A percentile compares a stretch with the other conserved stretches of the same genome.
Conservation (phyloP, 2,113 vertebrate genomes). For the Nyctibius bracteatus region DNA sequence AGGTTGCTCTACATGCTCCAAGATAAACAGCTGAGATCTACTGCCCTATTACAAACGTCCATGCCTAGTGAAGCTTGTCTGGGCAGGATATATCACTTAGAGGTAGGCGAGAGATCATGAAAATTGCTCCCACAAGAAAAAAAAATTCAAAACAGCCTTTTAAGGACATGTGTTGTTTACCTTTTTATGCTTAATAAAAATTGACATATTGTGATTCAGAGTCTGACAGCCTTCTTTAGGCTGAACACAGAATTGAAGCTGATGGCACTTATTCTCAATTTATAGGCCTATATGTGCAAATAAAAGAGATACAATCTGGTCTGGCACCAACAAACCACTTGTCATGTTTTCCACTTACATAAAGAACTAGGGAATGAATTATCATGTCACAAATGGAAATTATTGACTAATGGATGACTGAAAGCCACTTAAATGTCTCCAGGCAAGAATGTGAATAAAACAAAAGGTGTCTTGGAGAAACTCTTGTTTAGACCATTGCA, state of each 20-base stretch:
- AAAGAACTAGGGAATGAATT: background rate
- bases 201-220: background rate
- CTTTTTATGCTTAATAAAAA: background rate
- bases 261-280: background rate
- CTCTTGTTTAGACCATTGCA: background rate
- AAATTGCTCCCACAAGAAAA: background rate
- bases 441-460: background rate
- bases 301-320: background rate
- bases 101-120: background rate
- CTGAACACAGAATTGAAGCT: background rate
- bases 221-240: background rate
- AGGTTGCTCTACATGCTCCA: background rate
- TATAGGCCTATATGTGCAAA: background rate
- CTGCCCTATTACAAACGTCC: too few species aligned
- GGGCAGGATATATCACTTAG: background rate
- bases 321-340: slow-evolving; percentile 2
- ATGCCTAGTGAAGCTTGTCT: background rate
- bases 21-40: background rate
- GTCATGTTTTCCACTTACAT: background rate
- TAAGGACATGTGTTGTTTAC: background rate
- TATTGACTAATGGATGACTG: background rate
- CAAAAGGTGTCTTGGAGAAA: background rate
- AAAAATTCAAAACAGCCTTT: background rate
- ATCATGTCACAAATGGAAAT: slow-evolving; percentile 15
- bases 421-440: background rate